A percentile compares a stretch with the other conserved stretches of the same genome.
Evolutionary conservation across 2,113 vertebrate species (phyloP).

Genomic region (Lepisosteus osseus): DNA sequence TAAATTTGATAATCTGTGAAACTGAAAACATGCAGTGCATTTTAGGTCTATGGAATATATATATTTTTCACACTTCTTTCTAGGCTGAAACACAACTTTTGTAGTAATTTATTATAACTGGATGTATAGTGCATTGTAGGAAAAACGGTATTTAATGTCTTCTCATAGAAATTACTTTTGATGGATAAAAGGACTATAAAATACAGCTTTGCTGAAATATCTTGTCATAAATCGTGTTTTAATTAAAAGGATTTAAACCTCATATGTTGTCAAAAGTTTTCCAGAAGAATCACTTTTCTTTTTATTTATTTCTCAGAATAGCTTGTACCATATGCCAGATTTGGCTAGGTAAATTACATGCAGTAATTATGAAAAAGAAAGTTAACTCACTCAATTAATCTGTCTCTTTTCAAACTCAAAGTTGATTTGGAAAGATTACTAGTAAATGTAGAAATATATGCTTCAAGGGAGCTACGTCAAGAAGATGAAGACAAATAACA

Average conservation of each 20-base stretch:
- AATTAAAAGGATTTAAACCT: conserved; percentile 63
- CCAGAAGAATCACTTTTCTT: conserved; percentile 44
- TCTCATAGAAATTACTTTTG: conserved; percentile 33
- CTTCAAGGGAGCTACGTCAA: conserved; percentile 21
- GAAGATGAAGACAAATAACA: background rate
- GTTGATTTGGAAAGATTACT: no score
- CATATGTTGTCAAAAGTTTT: conserved; percentile 50
- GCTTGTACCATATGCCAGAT: conserved; percentile 52
- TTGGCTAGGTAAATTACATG: conserved; percentile 44
- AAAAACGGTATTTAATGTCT: background rate
- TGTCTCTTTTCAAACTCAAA: conserved; percentile 23
- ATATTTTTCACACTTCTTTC: no score
- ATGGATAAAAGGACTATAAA: conserved; percentile 66
- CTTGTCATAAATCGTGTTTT: conserved; percentile 66
- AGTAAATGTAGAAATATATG: conserved; percentile 11
- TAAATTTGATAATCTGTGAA: no score
- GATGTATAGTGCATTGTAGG: no score
- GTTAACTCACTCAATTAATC: conserved; percentile 45
- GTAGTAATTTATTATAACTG: no score
- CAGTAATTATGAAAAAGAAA: conserved; percentile 46
- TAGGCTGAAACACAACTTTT: no score
- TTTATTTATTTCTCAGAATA: conserved; percentile 52
- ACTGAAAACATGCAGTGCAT: no score
- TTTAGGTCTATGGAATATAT: no score
- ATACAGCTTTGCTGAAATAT: conserved; percentile 49